phyloP scores from a whole-genome alignment of 2,888 invertebrate genomes.

The Nemoura dubitans region DNA sequence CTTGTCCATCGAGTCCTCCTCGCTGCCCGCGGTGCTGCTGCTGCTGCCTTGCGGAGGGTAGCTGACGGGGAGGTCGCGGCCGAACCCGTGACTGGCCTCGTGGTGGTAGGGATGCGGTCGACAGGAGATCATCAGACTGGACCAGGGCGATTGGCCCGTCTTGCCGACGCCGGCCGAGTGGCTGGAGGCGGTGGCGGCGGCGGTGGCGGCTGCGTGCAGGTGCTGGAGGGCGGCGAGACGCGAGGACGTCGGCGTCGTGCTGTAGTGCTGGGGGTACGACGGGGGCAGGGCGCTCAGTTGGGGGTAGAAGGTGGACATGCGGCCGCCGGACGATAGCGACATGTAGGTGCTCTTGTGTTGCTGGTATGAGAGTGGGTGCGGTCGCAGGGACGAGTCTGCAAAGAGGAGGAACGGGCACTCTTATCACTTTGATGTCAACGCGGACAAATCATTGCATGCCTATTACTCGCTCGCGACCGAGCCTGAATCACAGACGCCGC shows the following conservation, averaged over 20 bases:
- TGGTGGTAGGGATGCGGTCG: constrained; percentile 59
- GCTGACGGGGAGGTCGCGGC: constrained; percentile 53
- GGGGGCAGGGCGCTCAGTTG: constrained; percentile 59
- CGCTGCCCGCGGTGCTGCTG: constrained; percentile 59
- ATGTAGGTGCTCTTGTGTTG: constrained; percentile 4
- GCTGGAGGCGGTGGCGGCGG: constrained; percentile 36
- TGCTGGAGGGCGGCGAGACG: constrained; percentile 63
- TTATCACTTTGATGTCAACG: neutral
- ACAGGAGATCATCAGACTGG: constrained; percentile 68
- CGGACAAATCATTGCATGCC: neutral
- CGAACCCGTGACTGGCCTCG: constrained; percentile 55
- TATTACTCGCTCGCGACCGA: neutral
- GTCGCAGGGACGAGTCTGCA: neutral
- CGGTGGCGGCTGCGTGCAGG: constrained; percentile 44
- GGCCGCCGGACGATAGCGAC: neutral
- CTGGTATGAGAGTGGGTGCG: neutral
- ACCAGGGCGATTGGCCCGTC: constrained; percentile 63
- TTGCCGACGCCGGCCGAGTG: constrained; percentile 8
- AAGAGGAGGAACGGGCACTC: neutral
- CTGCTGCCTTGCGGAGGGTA: constrained; percentile 56
- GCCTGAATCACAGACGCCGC: neutral
- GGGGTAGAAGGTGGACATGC: constrained; percentile 41
- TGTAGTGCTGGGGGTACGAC: constrained; percentile 62
- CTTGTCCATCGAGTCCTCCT: constrained; percentile 68
- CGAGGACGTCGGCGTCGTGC: constrained; percentile 63